These are phyloP conservation scores for Podarcis muralis DNA, from an alignment of 2,113 vertebrate genomes.

Conservation along the genomic window DNA sequence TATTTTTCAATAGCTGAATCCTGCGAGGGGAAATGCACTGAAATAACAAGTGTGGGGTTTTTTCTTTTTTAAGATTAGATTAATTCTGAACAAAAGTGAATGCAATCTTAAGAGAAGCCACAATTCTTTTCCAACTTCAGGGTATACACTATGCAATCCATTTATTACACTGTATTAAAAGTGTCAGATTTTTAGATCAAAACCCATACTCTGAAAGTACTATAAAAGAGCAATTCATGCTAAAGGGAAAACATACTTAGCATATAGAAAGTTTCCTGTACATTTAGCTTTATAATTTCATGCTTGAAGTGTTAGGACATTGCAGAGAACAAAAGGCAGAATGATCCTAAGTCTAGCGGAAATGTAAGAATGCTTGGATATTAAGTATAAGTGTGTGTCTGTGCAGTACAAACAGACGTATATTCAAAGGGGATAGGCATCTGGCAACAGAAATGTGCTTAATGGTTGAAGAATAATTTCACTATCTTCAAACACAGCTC, in stretches of 20 bases:
- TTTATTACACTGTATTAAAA: constrained; percentile 32
- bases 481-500: constrained; percentile 18
- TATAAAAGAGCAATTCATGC: constrained; percentile 22
- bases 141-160: neutral
- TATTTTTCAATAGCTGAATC: constrained; percentile 8
- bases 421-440: neutral
- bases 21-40: neutral
- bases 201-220: constrained; percentile 22
- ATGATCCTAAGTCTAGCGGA: constrained; percentile 22
- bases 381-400: neutral
- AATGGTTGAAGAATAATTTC: constrained; percentile 40
- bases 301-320: constrained; percentile 46
- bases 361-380: constrained; percentile 25
- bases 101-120: constrained; percentile 1
- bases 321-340: constrained; percentile 45
- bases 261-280: constrained; percentile 51
- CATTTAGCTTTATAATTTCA: constrained; percentile 63
- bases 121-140: neutral
- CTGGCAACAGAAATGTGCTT: constrained; percentile 41
- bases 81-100: neutral
- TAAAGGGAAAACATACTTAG: constrained; percentile 12
- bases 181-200: constrained; percentile 33
- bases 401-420: neutral
- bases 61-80: neutral
- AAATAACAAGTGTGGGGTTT: neutral